Conservation (phyloP, 2,888 invertebrate species). For the Tupiocoris notatus region DNA sequence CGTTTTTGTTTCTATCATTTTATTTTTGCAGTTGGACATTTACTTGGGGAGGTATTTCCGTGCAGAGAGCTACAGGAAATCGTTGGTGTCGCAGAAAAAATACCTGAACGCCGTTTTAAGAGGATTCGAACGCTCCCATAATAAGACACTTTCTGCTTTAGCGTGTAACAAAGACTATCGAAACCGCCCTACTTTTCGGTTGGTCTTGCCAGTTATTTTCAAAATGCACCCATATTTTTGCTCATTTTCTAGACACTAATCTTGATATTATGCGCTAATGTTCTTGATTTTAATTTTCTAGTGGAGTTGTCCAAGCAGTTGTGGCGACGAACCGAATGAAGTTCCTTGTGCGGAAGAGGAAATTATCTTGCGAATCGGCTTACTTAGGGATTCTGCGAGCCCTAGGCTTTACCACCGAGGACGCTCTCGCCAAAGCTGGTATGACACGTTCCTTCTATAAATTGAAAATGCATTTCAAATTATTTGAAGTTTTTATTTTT, state of each 20-base stretch:
- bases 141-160: constrained; percentile 54
- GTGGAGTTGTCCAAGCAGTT: constrained; percentile 60
- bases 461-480: too few species aligned
- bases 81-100: constrained; percentile 85
- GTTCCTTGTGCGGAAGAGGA: constrained; percentile 58
- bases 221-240: neutral
- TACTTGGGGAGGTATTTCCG: constrained; percentile 52
- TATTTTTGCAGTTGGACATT: constrained; percentile 30
- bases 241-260: neutral
- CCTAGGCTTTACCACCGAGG: constrained; percentile 19
- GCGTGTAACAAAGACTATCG: neutral
- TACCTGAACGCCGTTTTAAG: constrained; percentile 72
- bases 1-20: too few species aligned
- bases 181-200: neutral
- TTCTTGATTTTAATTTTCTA: too few species aligned
- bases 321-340: constrained; percentile 66
- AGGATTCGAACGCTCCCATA: constrained; percentile 59
- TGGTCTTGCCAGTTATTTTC: neutral
- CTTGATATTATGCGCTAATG: too few species aligned
- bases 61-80: constrained; percentile 81
- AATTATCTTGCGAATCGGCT: constrained; percentile 9
- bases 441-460: too few species aligned
- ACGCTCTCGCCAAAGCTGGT: constrained; percentile 17
- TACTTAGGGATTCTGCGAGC: constrained; percentile 23
- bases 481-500: too few species aligned